Base-by-base conservation (phyloP, 2,113 vertebrate genomes). In the Pachypanchax playfairii region DNA sequence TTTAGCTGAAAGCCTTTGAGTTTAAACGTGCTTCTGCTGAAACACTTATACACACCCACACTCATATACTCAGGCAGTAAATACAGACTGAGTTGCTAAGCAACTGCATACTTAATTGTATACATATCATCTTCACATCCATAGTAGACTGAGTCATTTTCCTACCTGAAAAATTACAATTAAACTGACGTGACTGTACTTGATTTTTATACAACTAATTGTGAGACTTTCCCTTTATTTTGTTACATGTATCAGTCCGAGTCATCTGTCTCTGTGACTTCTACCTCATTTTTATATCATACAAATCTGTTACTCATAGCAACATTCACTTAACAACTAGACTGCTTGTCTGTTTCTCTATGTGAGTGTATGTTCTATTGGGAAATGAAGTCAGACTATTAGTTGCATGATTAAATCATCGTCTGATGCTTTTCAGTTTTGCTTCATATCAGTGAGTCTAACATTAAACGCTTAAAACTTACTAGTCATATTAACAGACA, bases 261-360 rank as follows among this genome's bases (percentile, higher is more conserved):
- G n/a, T 18, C 4, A 67, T 43, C 31, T 17, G 6, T 1, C 33
- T 28, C 38, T 51, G 35, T 70, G 17, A n/a, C 5, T 22, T 25
- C 18, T 21, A 3, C 24, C 20, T 24, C 42, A 20, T 26, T 6
- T 21, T 36, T 13, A 17, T 17, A 24, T 36, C 33, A 53, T 20
- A 2, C 9, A 18, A 41, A 11, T 22, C 24, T 56, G 29, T 68
- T 80, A 54, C 52, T 75, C 76, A 58, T 51, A 43, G 24, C 49
- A 11, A 55, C 31, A 21, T 47, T 51, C 29, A 31, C 60, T 46
- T n/a, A 3, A 15, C 0, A 6, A 33, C 21, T 0, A 43, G 51
- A 44, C 69, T 12, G 2, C 26, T 22, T 0, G 41, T 50, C 35
- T 43, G 56, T 41, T 15, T 51, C 58, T 57, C 41, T 4, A 46